Percentiles rank a stretch among this genome's conserved stretches.
phyloP scores from a whole-genome alignment of 2,888 invertebrate species.

The Chironomus riparius region DNA sequence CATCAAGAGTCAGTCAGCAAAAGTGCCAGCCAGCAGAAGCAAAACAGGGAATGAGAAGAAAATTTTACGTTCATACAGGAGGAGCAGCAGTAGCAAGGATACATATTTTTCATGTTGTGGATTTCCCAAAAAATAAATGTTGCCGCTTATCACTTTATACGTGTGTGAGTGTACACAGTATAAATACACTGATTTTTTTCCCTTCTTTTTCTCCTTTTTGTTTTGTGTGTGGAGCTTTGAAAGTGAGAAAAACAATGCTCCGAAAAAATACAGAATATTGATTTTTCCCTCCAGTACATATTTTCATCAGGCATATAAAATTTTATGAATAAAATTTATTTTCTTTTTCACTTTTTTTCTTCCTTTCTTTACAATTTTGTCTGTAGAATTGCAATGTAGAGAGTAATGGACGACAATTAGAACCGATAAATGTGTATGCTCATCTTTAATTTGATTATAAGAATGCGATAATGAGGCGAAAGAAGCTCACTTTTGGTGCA shows the following conservation, averaged over 20 bases:
- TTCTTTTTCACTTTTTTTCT: neutral
- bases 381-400: neutral
- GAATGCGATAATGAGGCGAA: neutral
- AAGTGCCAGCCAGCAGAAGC: no score
- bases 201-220: no score
- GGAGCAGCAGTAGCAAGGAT: no score
- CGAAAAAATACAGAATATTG: conserved; percentile 26
- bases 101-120: neutral
- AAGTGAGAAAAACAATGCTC: conserved; percentile 27
- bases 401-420: neutral
- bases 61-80: no score
- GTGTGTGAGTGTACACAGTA: neutral
- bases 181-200: neutral
- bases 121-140: conserved; percentile 6
- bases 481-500: neutral
- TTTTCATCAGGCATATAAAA: conserved; percentile 18
- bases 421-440: neutral
- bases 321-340: conserved; percentile 25
- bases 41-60: no score
- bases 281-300: conserved; percentile 12
- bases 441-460: neutral
- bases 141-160: conserved; percentile 13
- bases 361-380: neutral
- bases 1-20: neutral
- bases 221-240: conserved; percentile 17